Evolutionary conservation across 2,113 vertebrate species (phyloP), one percentile per base, ranked within the genome.

Genomic region (Raja brachyura): DNA sequence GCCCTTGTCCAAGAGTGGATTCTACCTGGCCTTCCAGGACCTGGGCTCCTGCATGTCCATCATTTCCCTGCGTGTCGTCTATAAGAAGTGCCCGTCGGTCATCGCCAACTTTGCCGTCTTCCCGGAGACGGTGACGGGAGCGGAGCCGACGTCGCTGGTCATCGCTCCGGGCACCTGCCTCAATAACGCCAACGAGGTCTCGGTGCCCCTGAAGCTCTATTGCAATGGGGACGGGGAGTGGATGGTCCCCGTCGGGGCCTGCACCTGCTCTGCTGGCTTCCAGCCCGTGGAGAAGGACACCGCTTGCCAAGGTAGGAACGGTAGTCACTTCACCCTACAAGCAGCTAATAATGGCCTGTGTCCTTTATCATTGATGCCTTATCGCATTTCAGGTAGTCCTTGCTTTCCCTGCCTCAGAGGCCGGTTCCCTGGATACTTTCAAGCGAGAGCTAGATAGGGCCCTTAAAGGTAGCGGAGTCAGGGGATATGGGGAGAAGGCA

Each of bases 21-120:
- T 99, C 96, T 99, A 99, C 94, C 94, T 99, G 95, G 99, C 99
- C 81, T 99, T 99, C 96, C 99, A 99, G 96, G 99, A 99, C 94
- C 96, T 99, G 93, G 99, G 99, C 0, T 98, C 98, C 93, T 99
- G 99, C 96, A 98, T 99, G 98, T 99, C 98, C 0, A 97, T 99
- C 94, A 99, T 99, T 96, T 99, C 99, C 0, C 98, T 99, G 93
- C 97, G 99, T 5, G 98, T 98, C 93, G 99, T 99, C 96, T 99
- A 99, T 94, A 99, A 99, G 95, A 99, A 99, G 94, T 99, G 99
- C 94, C 98, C 98, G 54, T 97, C 97, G 93, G 98, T 97, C 74
- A 98, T 98, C 1, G 98, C 98, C 93, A 97, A 98, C 96, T 99
- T 99, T 90, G 99, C 98, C 0, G n/a, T 98, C 94, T 99, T 99